Base-by-base conservation (phyloP, 2,888 invertebrate species). In the Fragum whitleyi region DNA sequence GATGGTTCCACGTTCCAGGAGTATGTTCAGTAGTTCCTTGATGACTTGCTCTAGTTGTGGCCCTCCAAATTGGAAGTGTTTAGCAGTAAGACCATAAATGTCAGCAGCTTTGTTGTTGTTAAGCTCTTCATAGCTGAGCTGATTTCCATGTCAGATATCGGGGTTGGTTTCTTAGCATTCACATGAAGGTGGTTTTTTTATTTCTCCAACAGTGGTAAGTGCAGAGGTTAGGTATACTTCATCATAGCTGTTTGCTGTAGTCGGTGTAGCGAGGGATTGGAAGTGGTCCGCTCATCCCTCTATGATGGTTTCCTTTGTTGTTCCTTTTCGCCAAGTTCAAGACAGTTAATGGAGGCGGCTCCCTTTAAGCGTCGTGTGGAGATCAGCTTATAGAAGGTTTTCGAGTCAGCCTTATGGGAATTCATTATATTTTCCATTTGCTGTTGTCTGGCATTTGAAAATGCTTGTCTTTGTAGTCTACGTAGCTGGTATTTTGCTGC, bases 31-130 rank as follows among this genome's bases (percentile, higher is more conserved):
- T 19, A 73, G 32, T 3, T 42, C 62, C 23, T 23, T 61, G 5
- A 73, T 19, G 19, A 51, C 42, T 26, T 19, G 23, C 1, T 51
- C 11, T 14, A 73, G 36, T 7, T 6, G 14, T 7, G 23, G 26
- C 26, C 73, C 62, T 62, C 62, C 73, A 1, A 47, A 21, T 51
- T 73, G 61, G 62, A 73, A 32, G 28, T 73, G 62, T 51, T 70
- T 42, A 28, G 7, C 59, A 2, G 65, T 62, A 5, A 73, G 36
- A 2, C 62, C 62, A 1, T 51, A n/a, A 42, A 28, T 19, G 26
- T 62, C 73, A n/a, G 62, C n/a, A 5, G 73, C 62, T 47, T 73
- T 73, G 32, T 65, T 73, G 29, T 73, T 73, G 21, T 73, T 61
- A 16, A 73, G 28, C 21, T 65, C 62, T 55, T 42, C 42, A 42